Evolutionary conservation across 2,113 vertebrate genomes (phyloP), one percentile per base, ranked within the genome.

Genomic region (Hemiscyllium ocellatum): DNA sequence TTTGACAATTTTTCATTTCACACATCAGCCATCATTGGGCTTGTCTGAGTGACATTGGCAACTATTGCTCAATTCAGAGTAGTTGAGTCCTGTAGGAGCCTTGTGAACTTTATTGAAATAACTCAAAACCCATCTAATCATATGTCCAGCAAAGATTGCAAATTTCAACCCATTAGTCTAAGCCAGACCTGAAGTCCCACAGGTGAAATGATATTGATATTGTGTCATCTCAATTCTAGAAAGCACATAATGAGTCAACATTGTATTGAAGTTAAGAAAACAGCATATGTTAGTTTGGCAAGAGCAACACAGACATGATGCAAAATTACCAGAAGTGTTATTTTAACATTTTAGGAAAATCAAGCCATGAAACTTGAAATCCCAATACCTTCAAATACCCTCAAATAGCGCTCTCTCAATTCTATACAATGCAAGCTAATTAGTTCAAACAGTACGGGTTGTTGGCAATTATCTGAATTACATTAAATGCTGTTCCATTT

Each of bases 401-500:
- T 37, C n/a, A 10, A 83, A 42, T 42, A 83, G 80, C n/a, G 3
- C 80, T 20, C n/a, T 42, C 37, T 83, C 17, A 83, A 83, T 83
- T 42, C 37, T 83, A 83, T 83, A 83, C 37, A 83, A 83, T 83
- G 80, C n/a, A 83, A 83, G 80, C 42, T 83, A 83, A 83, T 83
- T 83, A 83, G 80, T 83, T 83, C 80, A 83, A 83, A 83, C 37
- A 83, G 80, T 37, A 83, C 17, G 42, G 19, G 80, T 83, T 83
- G 80, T 47, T 83, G 80, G 80, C 80, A 83, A 83, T 83, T 83
- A 83, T 83, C 80, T 83, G 80, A 83, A 83, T 83, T 20, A 83
- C 80, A 83, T 83, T 83, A 83, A 83, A 83, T 83, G 80, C 80
- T 83, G 37, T 83, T 83, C 80, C n/a, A 83, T 83, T 83, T 83